Conservation (phyloP, 2,888 invertebrate species). For the Schrankia costaestrigalis region DNA sequence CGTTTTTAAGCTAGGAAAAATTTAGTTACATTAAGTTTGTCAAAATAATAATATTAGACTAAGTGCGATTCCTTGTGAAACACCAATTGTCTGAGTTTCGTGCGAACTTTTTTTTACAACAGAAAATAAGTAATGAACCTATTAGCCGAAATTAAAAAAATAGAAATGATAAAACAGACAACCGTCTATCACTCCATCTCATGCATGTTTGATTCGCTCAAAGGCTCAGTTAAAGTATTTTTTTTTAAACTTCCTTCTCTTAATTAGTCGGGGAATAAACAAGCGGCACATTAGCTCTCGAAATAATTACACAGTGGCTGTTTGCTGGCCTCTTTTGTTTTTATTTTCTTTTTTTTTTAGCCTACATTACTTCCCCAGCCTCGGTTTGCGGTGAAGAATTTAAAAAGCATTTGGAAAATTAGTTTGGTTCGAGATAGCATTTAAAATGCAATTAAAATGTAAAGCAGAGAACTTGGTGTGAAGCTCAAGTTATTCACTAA, state of each 20-base stretch:
- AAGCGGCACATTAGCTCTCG: conserved; percentile 76
- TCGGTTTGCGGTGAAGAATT: conserved; percentile 69
- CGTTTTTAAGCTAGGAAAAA: neutral
- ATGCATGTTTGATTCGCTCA: conserved; percentile 73
- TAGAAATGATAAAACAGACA: conserved; percentile 20
- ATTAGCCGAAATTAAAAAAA: conserved; percentile 30
- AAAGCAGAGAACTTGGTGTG: conserved; percentile 11
- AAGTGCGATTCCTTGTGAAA: conserved; percentile 29
- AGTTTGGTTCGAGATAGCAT: conserved; percentile 56
- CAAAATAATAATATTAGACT: conserved; percentile 4
- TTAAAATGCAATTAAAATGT: conserved; percentile 41
- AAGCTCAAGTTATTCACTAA: neutral
- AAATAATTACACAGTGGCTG: conserved; percentile 72
- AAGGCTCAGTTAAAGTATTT: conserved; percentile 59
- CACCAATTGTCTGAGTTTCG: conserved; percentile 15
- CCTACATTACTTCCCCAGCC: conserved; percentile 46
- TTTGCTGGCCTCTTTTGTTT: conserved; percentile 50
- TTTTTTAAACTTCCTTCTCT: conserved; percentile 70
- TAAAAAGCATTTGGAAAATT: conserved; percentile 74
- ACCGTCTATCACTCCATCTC: conserved; percentile 50
- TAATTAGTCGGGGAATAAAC: conserved; percentile 79
- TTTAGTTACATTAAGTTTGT: too few relatives aligned
- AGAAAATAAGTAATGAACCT: too few relatives aligned
- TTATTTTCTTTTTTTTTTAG: conserved; percentile 38
- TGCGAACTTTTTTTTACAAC: too few relatives aligned